Base-by-base conservation (phyloP, 2,113 vertebrate species). In the Electrona antarctica region DNA sequence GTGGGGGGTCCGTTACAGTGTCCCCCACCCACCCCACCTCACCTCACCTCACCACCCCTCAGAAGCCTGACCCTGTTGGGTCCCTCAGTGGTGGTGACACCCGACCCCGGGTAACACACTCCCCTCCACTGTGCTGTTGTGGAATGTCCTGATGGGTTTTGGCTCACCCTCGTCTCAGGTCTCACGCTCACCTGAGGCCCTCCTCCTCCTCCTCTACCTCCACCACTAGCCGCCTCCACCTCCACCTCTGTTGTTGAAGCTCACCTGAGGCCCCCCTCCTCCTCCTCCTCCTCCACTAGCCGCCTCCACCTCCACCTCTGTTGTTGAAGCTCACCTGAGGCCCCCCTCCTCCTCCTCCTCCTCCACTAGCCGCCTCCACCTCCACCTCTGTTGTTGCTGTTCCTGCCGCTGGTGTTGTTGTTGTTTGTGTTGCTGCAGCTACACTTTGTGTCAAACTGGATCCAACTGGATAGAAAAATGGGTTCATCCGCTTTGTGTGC, bases 361-460 rank as follows among this genome's bases (percentile, higher is more conserved):
- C 21, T 21, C 21, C 21, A 21, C 21, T 21, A 21, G 21, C 33
- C 33, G 33, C 33, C 5, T 3, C 33, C 33, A 6, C 33, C 33
- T 41, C 33, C 33, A 41, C 33, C 33, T 41, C 33, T 41, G 33
- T 41, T 41, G 33, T 6, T 41, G 33, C 33, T 41, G 33, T 41
- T 41, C 33, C 33, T 41, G 33, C 33, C 33, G 33, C 3, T 41
- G 33, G 33, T 41, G 33, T 41, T 41, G 33, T 41, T 41, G 41
- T 56, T 7, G 64, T 28, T 29, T n/a, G 2, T 41, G 47, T 60
- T 15, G 69, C 33, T 41, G 33, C 33, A 3, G 33, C 33, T 41
- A 4, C 5, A 41, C 75, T 78, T 33, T 70, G 63, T 55, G 67
- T 68, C 67, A 50, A 71, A 84, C 88, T 66, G 72, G 84, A 69